phyloP scores from a whole-genome alignment of 2,797 vertebrate species.

The Pantherophis alleghaniensis region DNA sequence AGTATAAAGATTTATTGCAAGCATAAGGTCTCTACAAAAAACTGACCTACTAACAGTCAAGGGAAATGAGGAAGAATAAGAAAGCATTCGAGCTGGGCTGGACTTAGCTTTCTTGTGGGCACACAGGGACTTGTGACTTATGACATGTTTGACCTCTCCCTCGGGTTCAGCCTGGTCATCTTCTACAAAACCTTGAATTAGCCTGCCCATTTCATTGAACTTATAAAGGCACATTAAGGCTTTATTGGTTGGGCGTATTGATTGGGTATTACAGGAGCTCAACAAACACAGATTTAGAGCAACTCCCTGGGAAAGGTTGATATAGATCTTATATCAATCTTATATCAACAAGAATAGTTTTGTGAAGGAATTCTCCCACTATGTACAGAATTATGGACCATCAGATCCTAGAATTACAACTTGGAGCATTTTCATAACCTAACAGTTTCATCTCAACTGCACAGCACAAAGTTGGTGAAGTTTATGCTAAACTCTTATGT shows the following conservation, averaged over 20 bases:
- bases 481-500: neutral
- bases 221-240: neutral
- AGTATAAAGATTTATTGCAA: neutral
- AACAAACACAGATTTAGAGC: neutral
- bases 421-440: neutral
- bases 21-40: neutral
- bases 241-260: neutral
- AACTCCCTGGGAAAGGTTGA: neutral
- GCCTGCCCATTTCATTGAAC: neutral
- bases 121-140: too few species aligned
- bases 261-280: neutral
- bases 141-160: neutral
- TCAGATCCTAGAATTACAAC: neutral
- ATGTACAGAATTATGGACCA: neutral
- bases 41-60: neutral
- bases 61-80: neutral
- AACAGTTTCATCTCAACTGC: neutral
- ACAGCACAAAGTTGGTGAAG: neutral
- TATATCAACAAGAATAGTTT: neutral
- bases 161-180: neutral
- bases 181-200: neutral
- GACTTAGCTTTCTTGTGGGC: too few species aligned
- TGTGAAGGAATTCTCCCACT: neutral
- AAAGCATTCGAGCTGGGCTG: too few species aligned
- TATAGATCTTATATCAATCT: neutral